These are phyloP conservation scores for Caenorhabditis latens DNA, from an alignment of 1,140 invertebrate genomes.

Conservation along the genomic window DNA sequence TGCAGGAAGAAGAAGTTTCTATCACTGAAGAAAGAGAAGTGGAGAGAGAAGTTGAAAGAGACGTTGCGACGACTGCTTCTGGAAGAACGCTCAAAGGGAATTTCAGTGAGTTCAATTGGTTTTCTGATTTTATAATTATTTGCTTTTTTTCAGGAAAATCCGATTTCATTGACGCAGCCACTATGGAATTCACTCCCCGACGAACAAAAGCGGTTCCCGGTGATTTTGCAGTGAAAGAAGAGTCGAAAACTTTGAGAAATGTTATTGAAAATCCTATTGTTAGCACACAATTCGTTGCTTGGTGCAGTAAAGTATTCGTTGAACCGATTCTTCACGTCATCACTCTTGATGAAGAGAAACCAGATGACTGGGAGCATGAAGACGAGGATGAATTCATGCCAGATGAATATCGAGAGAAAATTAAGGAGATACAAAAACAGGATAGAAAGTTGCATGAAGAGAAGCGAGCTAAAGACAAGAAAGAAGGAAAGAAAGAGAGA, in stretches of 20 bases:
- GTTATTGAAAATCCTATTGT: conserved; percentile 65
- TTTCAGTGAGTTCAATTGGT: neutral
- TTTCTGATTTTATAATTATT: neutral
- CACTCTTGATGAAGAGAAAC: conserved; percentile 66
- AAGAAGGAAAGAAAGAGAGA: conserved; percentile 72
- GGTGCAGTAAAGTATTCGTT: conserved; percentile 75
- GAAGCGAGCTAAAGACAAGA: conserved; percentile 74
- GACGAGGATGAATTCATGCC: conserved; percentile 68
- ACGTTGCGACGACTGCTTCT: conserved; percentile 18
- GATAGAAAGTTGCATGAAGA: conserved; percentile 68
- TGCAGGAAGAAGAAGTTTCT: too few relatives aligned
- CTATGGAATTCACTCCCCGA: conserved; percentile 5
- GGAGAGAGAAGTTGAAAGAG: neutral
- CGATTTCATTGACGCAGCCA: conserved; percentile 16
- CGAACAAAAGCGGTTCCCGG: conserved; percentile 20
- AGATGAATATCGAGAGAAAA: conserved; percentile 60
- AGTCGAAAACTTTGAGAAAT: conserved; percentile 36
- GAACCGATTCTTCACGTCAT: conserved; percentile 76
- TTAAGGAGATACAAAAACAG: conserved; percentile 54
- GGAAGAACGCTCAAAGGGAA: conserved; percentile 11
- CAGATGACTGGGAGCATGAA: conserved; percentile 15
- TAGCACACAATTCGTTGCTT: conserved; percentile 75
- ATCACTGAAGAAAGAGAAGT: neutral
- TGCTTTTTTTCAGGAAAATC: neutral
- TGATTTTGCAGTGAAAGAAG: conserved; percentile 29